Base-by-base conservation (phyloP, 2,888 invertebrate genomes). In the Drosophila fulvimacula region DNA sequence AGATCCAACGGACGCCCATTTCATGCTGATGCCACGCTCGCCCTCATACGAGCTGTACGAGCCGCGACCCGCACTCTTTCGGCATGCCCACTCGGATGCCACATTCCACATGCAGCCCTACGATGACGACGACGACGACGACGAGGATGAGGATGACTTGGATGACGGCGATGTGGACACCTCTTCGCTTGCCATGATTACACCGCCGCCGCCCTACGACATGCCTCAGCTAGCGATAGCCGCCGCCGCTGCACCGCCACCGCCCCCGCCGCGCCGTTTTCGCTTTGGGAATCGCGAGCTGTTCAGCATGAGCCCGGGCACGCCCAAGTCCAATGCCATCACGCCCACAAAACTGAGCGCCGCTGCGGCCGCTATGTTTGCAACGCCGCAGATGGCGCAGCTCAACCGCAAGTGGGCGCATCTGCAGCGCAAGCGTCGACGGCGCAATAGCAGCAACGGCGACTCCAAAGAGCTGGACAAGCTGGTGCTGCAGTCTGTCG, bases 391-490 rank as follows among this genome's bases (percentile, higher is more conserved):
- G 79, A 91, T 92, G 81, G 91, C 89, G 34, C 91, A 91, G 49
- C 77, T 93, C 1, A 92, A 92, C 78, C 89, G 91, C 9, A 92
- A 93, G 78, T 92, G 92, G 92, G 89, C 90, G 36, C 91, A 92
- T 73, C 81, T 92, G 53, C 92, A 92, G 68, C 90, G 91, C 38
- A 89, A 90, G 17, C 88, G 90, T 10, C 86, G 90, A 34, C 85
- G 92, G 60, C 90, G 92, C 30, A 92, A 91, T 70, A 92, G 91
- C 76, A 92, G 92, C 78, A 91, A 91, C 3, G 91, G 91, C 36
- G 92, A 92, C 76, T 92, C 92, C 34, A 92, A 92, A 75, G 92
- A 92, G 66, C 80, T 92, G 61, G 92, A 92, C 74, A 92, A 92
- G 74, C 82, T 92, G 55, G 92, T 92, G 51, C 79, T 92, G 60